Evolutionary conservation across 2,888 invertebrate genomes (phyloP), one percentile per base, ranked within the genome.

Genomic region (Crossocerus cetratus): DNA sequence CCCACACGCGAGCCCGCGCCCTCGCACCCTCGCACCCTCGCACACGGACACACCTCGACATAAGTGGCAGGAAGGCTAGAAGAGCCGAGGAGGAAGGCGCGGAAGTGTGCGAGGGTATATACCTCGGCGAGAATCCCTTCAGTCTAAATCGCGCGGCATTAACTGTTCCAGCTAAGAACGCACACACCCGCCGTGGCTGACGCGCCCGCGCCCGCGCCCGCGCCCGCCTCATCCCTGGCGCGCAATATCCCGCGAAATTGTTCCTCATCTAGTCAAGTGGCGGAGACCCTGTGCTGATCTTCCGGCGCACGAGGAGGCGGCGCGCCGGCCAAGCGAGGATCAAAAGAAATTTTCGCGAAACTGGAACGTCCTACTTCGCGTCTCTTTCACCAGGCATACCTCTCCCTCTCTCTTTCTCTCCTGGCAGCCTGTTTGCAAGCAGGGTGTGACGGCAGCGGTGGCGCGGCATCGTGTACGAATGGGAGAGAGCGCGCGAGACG

Each of bases 101-200:
- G 60, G 49, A 73, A 64, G 42, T 57, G 44, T 62, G 45, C 60
- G 66, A 64, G 65, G 56, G 69, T 4, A 32, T 32, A 69, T n/a
- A n/a, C n/a, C n/a, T n/a, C 69, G 59, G 66, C 55, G 60, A 21
- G 16, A 20, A 55, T 55, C 20, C 55, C 18, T 21, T 8, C n/a
- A 20, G 55, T 45, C 64, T 61, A 43, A 64, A 49, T 53, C 62
- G 45, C 62, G 45, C 59, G 55, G 62, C 73, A 76, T 74, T 70
- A 76, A 64, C 45, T 63, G 74, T 58, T 65, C 62, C 66, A 61
- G 23, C 55, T 67, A 67, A 69, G 21, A 63, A 67, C 32, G 11
- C 8, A 32, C 32, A 32, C 14, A 4, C 11, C 66, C 65, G 49
- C 66, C 67, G 66, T 58, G 59, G 65, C 58, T 66, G 63, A 49